Evolutionary conservation across 2,888 invertebrate species (phyloP).

Genomic region (Catonia carolina): DNA sequence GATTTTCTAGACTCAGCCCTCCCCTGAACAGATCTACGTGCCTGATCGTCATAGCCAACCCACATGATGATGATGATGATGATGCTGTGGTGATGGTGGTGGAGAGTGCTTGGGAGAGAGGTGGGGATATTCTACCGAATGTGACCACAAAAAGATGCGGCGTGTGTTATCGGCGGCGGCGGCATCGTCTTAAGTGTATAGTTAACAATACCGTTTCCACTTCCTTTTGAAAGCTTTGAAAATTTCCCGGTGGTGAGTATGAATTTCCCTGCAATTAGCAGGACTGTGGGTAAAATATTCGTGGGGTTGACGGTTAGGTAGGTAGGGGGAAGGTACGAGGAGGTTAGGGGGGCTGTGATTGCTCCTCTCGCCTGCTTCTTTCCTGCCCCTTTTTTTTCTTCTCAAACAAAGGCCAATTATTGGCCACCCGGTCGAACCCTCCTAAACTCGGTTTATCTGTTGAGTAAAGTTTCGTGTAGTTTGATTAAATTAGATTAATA

Average conservation of each 20-base stretch:
- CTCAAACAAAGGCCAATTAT: constrained; percentile 28
- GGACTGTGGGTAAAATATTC: constrained; percentile 12
- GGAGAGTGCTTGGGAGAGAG: no score
- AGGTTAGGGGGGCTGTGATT: constrained; percentile 11
- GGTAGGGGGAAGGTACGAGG: no score
- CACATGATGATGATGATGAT: no score
- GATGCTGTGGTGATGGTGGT: no score
- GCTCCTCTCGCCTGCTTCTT: constrained; percentile 5
- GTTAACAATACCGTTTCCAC: no score
- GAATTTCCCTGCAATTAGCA: constrained; percentile 11
- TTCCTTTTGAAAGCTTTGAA: constrained; percentile 8
- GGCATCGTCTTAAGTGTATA: background rate
- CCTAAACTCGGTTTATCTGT: no score
- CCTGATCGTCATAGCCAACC: no score
- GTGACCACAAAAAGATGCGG: constrained; percentile 5
- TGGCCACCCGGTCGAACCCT: constrained; percentile 19
- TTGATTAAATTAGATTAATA: no score
- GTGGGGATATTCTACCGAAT: background rate
- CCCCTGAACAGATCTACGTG: no score
- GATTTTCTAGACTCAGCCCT: no score
- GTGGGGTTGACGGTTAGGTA: background rate
- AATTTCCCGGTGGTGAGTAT: constrained; percentile 12
- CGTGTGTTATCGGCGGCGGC: constrained; percentile 16
- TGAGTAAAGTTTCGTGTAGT: no score
- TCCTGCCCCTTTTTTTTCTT: constrained; percentile 23